Evolutionary conservation across 2,888 invertebrate genomes (phyloP).

Genomic region (Seladonia tumulorum): DNA sequence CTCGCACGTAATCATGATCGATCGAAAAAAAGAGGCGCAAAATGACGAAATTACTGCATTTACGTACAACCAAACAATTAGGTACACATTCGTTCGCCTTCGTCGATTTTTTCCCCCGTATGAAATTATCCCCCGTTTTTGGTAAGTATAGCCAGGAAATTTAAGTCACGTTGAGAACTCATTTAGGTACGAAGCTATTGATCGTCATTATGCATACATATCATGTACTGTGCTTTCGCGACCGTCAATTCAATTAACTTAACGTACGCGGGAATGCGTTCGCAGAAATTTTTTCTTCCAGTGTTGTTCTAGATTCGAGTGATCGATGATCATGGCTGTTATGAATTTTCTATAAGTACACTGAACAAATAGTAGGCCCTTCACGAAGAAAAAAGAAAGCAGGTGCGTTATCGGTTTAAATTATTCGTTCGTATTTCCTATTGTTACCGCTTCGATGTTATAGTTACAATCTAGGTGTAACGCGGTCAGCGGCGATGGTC

Average conservation of each 20-base stretch:
- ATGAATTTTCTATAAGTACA: background rate
- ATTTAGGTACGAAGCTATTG: constrained; percentile 9
- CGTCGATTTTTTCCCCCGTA: background rate
- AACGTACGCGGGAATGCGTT: background rate
- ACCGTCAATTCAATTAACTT: background rate
- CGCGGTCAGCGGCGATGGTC: background rate
- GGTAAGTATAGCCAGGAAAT: constrained; percentile 7
- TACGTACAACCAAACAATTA: constrained; percentile 26
- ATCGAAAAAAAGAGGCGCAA: background rate
- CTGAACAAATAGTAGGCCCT: background rate
- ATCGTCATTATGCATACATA: constrained; percentile 4
- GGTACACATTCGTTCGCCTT: constrained; percentile 18
- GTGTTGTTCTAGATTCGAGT: background rate
- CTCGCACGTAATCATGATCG: background rate
- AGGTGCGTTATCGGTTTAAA: background rate
- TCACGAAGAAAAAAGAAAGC: background rate
- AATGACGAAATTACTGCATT: constrained; percentile 16
- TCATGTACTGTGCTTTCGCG: background rate
- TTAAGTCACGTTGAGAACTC: constrained; percentile 18
- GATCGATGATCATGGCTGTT: background rate
- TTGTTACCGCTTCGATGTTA: background rate
- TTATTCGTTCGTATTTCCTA: background rate
- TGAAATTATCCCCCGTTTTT: background rate
- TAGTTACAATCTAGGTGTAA: background rate
- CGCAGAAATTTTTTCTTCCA: background rate